A percentile compares a stretch with the other conserved stretches of the same genome.
Evolutionary conservation across 2,888 invertebrate genomes (phyloP).

Genomic region (Eupithecia centaureata): DNA sequence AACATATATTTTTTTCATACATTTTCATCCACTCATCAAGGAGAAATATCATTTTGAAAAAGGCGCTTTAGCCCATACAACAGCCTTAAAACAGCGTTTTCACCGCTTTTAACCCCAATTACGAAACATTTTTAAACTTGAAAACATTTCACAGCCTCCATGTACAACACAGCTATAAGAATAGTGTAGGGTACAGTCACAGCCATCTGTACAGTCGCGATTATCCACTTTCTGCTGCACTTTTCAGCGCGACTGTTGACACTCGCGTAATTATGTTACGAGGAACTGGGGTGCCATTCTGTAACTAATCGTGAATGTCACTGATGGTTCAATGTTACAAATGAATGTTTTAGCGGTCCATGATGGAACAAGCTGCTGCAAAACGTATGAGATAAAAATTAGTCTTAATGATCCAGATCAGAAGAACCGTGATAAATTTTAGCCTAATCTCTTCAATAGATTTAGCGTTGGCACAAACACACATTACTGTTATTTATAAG

Average conservation of each 20-base stretch:
- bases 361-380: background rate
- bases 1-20: too few species aligned
- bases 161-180: slow-evolving; percentile 7
- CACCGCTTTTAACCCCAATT: slow-evolving; percentile 18
- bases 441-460: background rate
- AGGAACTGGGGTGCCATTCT: slow-evolving; percentile 19
- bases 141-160: slow-evolving; percentile 13
- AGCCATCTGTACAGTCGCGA: slow-evolving; percentile 21
- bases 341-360: too few species aligned
- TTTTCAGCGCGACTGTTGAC: slow-evolving; percentile 35
- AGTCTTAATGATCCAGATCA: background rate
- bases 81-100: slow-evolving; percentile 3
- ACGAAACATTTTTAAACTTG: slow-evolving; percentile 12
- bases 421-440: background rate
- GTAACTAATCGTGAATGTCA: background rate
- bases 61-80: too few species aligned
- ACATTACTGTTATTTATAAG: too few species aligned
- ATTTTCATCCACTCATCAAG: too few species aligned
- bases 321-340: background rate
- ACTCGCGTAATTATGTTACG: slow-evolving; percentile 36
- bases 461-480: background rate
- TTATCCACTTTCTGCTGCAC: slow-evolving; percentile 32
- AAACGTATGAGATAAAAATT: background rate
- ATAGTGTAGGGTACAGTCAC: background rate
- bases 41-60: too few species aligned